Conservation (phyloP, 2,888 invertebrate genomes). For the Emesis russula region DNA sequence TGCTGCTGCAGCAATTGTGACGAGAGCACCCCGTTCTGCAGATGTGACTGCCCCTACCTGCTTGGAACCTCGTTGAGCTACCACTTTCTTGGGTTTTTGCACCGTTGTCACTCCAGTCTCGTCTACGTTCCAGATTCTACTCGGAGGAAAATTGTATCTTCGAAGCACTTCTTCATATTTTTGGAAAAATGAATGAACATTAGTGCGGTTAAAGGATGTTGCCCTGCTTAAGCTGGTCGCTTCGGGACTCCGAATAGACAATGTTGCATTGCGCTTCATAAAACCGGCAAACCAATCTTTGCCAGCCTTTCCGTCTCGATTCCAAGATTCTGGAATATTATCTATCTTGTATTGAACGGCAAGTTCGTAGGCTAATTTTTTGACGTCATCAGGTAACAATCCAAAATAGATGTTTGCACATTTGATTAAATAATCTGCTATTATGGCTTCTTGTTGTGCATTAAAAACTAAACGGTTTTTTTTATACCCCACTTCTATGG, state of each 20-base stretch:
- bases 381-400: conserved; percentile 19
- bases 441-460: background rate
- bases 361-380: conserved; percentile 31
- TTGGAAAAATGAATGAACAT: background rate
- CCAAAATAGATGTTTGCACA: conserved; percentile 34
- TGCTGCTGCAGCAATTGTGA: background rate
- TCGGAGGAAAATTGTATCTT: no score
- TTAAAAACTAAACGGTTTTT: conserved; percentile 17
- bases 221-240: background rate
- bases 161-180: background rate
- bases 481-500: conserved; percentile 2
- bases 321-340: conserved; percentile 25
- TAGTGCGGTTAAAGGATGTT: background rate
- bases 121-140: background rate
- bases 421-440: conserved; percentile 27
- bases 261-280: background rate
- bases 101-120: background rate
- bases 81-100: background rate
- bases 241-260: background rate
- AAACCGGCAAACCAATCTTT: conserved; percentile 24
- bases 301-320: conserved; percentile 23
- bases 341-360: background rate
- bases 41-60: conserved; percentile 5
- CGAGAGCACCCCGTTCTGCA: background rate
- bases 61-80: background rate